Base-by-base conservation (phyloP, 2,113 vertebrate species). In the Brachypodius melanocephalos region DNA sequence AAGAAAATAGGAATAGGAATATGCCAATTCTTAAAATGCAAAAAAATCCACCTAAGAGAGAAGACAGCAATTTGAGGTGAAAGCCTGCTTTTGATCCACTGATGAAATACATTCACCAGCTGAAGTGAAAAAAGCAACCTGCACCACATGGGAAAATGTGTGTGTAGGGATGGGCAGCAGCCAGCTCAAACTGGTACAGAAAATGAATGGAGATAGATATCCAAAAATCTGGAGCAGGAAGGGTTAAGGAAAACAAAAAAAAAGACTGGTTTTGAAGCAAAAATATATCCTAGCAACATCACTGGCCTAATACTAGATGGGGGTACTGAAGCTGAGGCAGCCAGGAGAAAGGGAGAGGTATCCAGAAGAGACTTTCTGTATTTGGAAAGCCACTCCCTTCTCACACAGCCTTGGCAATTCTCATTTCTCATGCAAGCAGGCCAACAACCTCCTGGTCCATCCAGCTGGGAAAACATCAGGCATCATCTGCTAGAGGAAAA, bases 261-360 rank as follows among this genome's bases (percentile, higher is more conserved):
- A 31, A 2, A 28, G 11, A 20, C 13, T 52, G 78, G 29, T 43
- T 87, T 91, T 67, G 31, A 48, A 48, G 52, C 15, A 68, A 67
- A 91, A 78, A 12, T 11, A 91, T 75, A 93, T 85, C 91, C 81
- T 95, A 93, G 91, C 87, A 95, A 94, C 73, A 74, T 22, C 38
- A 48, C 26, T 28, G 13, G 42, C 28, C 43, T 61, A 36, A 21
- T 81, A 55, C 43, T 68, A 65, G 24, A 40, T 87, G 36, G 57
- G 81, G 38, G 25, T 36, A 55, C 25, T 17, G 69, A 67, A 84
- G 55, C 32, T 88, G 58, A 29, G 2, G 6, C 18, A 68, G 67
- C 21, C 26, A 19, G 36, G 48, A 43, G 76, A 69, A 84, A 66
- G 20, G 38, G 31, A 52, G 34, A 62, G 22, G 20, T 58, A 54